A percentile compares a stretch with the other conserved stretches of the same genome.
Evolutionary conservation across 2,888 invertebrate genomes (phyloP).

Genomic region (Prosapia bicincta): DNA sequence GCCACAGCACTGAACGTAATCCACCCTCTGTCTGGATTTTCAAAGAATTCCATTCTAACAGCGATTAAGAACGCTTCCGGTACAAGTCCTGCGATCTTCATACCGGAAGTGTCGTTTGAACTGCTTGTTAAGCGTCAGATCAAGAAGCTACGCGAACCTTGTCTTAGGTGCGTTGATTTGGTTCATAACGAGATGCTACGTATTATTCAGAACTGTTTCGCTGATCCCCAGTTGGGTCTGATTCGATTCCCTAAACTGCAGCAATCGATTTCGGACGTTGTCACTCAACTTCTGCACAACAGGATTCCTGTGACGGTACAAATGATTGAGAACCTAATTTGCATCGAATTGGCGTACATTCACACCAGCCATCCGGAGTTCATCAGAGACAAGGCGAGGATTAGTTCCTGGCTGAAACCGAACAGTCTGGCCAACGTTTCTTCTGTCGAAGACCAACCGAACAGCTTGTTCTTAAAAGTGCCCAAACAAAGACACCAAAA

Average conservation of each 20-base stretch:
- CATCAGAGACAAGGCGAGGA: conserved; percentile 45
- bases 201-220: conserved; percentile 61
- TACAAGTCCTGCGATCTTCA: conserved; percentile 47
- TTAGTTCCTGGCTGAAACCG: neutral
- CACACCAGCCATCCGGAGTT: conserved; percentile 66
- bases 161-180: conserved; percentile 59
- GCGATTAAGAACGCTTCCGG: conserved; percentile 63
- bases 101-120: conserved; percentile 58
- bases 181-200: conserved; percentile 62
- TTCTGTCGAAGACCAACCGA: conserved; percentile 14
- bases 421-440: neutral
- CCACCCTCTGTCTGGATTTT: conserved; percentile 56
- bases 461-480: neutral
- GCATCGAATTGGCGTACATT: conserved; percentile 60
- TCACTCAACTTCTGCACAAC: conserved; percentile 54
- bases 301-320: conserved; percentile 58
- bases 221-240: conserved; percentile 57
- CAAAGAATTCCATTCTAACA: conserved; percentile 57
- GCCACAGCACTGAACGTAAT: conserved; percentile 55
- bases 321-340: conserved; percentile 60
- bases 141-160: conserved; percentile 58
- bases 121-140: conserved; percentile 62
- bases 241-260: conserved; percentile 59
- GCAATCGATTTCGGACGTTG: conserved; percentile 59
- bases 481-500: neutral